Conservation (phyloP, 2,797 vertebrate genomes). For the Cryptoblepharus egeriae region DNA sequence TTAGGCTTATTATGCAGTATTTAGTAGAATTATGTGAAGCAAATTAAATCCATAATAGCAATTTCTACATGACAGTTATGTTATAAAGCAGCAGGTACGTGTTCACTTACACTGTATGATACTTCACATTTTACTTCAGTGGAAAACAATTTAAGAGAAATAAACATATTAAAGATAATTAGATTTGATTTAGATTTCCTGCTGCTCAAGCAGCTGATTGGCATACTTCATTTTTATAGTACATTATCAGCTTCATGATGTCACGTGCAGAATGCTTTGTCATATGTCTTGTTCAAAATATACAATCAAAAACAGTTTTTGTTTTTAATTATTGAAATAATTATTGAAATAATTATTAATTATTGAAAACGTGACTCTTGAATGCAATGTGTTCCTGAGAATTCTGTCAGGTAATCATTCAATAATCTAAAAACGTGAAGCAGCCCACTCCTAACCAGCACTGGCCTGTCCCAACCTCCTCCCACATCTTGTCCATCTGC, state of each 20-base stretch:
- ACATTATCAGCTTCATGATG: constrained; percentile 8
- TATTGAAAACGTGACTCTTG: neutral
- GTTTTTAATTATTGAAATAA: neutral
- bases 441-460: too few species aligned
- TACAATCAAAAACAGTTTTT: neutral
- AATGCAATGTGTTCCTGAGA: neutral
- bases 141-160: constrained; percentile 37
- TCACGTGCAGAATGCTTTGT: constrained; percentile 35
- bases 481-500: too few species aligned
- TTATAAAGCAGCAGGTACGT: constrained; percentile 44
- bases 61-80: constrained; percentile 28
- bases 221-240: constrained; percentile 30
- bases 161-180: neutral
- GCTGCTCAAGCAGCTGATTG: neutral
- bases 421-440: neutral
- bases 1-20: neutral
- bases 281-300: constrained; percentile 13
- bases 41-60: constrained; percentile 2
- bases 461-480: too few species aligned
- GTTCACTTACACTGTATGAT: constrained; percentile 24
- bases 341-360: neutral
- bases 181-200: constrained; percentile 43
- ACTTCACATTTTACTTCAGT: constrained; percentile 26
- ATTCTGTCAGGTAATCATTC: neutral
- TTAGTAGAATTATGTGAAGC: constrained; percentile 39